phyloP scores from a whole-genome alignment of 2,888 invertebrate genomes.

The Pammene fasciana region DNA sequence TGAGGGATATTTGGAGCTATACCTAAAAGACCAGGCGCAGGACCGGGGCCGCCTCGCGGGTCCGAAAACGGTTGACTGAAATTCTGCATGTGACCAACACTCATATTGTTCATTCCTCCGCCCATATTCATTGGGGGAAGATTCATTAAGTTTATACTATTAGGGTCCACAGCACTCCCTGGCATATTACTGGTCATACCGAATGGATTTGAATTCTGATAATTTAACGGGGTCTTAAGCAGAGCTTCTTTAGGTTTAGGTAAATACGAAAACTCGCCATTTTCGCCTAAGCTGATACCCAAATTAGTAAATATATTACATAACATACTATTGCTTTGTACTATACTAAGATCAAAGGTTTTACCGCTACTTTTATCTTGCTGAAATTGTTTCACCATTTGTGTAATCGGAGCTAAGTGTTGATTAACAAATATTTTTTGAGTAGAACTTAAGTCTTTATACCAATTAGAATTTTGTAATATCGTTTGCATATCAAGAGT shows the following conservation, averaged over 20 bases:
- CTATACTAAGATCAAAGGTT: constrained; percentile 78
- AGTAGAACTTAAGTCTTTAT: constrained; percentile 87
- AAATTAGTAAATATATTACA: constrained; percentile 85
- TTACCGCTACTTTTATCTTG: constrained; percentile 82
- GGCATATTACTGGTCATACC: constrained; percentile 64
- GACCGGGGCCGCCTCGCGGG: constrained; percentile 76
- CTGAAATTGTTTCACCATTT: constrained; percentile 84
- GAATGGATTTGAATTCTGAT: constrained; percentile 66
- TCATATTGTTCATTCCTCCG: constrained; percentile 68
- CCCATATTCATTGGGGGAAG: constrained; percentile 75
- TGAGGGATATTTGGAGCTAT: constrained; percentile 82
- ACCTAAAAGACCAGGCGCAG: constrained; percentile 83
- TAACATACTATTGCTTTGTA: constrained; percentile 79
- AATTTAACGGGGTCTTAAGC: constrained; percentile 73
- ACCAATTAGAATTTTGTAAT: constrained; percentile 87
- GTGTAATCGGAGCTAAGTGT: constrained; percentile 85
- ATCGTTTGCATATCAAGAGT: constrained; percentile 84
- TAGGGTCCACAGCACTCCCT: constrained; percentile 62
- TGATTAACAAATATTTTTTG: constrained; percentile 89
- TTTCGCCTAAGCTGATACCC: constrained; percentile 83
- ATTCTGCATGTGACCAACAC: constrained; percentile 70
- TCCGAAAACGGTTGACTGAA: constrained; percentile 76
- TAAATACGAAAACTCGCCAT: constrained; percentile 80
- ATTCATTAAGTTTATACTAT: constrained; percentile 74
- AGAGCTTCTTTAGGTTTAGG: constrained; percentile 77